Conservation (phyloP, 2,888 invertebrate genomes). For the Drosophila stalkeri region DNA sequence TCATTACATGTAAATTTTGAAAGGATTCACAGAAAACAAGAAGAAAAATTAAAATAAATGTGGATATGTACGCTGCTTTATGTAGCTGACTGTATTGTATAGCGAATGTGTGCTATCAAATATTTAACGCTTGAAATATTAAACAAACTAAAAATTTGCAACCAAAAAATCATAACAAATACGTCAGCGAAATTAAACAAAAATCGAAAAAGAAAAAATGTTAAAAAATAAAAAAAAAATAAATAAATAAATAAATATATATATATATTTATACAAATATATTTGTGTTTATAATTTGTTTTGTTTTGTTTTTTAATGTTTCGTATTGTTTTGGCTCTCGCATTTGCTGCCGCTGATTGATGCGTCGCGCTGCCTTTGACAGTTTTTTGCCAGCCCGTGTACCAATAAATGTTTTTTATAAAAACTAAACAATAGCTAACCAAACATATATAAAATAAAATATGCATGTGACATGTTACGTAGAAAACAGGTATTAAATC, state of each 20-base stretch:
- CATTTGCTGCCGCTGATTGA: constrained; percentile 62
- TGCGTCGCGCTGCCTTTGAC: constrained; percentile 69
- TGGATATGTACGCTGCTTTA: constrained; percentile 49
- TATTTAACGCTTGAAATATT: constrained; percentile 73
- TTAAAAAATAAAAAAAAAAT: not conserved
- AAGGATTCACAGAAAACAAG: constrained; percentile 21
- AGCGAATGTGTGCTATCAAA: constrained; percentile 53
- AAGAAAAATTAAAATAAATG: not conserved
- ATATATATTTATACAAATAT: constrained; percentile 12
- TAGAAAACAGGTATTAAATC: constrained; percentile 50
- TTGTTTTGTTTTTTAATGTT: not conserved
- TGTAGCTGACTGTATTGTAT: constrained; percentile 52
- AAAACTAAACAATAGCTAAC: constrained; percentile 52
- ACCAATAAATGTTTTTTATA: constrained; percentile 65
- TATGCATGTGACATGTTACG: constrained; percentile 8
- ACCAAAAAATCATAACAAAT: constrained; percentile 44
- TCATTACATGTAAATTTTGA: constrained; percentile 53
- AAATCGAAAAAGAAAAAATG: constrained; percentile 55
- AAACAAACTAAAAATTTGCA: constrained; percentile 67
- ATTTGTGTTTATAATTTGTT: constrained; percentile 22
- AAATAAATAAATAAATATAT: too few species aligned
- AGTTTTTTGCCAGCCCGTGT: constrained; percentile 56
- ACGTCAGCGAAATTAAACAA: constrained; percentile 51
- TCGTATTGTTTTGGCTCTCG: constrained; percentile 27
- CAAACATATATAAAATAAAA: constrained; percentile 18